These are phyloP conservation scores for Drosophila merina DNA, from an alignment of 2,888 invertebrate genomes.

Conservation along the genomic window DNA sequence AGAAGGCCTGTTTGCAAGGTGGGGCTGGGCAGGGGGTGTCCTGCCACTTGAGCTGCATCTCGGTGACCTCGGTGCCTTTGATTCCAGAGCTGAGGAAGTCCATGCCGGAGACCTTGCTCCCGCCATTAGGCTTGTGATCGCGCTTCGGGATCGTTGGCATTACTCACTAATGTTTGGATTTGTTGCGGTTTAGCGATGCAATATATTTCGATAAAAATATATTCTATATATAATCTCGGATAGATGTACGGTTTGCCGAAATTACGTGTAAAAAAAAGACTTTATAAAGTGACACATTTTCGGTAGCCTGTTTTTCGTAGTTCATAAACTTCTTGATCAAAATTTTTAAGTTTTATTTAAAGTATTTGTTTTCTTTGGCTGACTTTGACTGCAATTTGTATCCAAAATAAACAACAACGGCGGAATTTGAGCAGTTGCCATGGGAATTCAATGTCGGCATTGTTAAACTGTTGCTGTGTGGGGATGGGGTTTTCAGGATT, in stretches of 20 bases:
- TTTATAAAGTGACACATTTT: conserved; percentile 57
- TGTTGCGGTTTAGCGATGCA: conserved; percentile 17
- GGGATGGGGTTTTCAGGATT: conserved; percentile 17
- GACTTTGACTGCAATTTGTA: conserved; percentile 46
- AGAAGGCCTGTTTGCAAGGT: conserved; percentile 82
- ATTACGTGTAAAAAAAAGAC: conserved; percentile 50
- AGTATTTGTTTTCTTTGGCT: conserved; percentile 41
- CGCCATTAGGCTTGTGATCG: conserved; percentile 52
- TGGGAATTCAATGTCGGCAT: conserved; percentile 67
- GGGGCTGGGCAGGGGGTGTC: conserved; percentile 73
- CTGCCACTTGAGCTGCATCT: conserved; percentile 81
- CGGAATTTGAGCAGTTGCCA: conserved; percentile 74
- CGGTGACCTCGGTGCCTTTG: conserved; percentile 76
- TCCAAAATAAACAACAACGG: conserved; percentile 76
- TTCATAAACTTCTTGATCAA: conserved; percentile 3
- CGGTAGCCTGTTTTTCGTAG: not conserved
- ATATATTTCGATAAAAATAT: conserved; percentile 18
- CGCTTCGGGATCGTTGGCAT: conserved; percentile 81
- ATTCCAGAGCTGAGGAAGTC: conserved; percentile 43
- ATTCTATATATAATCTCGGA: conserved; percentile 22
- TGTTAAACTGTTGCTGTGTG: conserved; percentile 71
- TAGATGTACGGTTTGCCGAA: conserved; percentile 33
- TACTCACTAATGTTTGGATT: conserved; percentile 32
- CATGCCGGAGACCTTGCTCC: conserved; percentile 44
- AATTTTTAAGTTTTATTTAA: conserved; percentile 31